Conservation (phyloP, 2,113 vertebrate species). For the Ciconia stormi region DNA sequence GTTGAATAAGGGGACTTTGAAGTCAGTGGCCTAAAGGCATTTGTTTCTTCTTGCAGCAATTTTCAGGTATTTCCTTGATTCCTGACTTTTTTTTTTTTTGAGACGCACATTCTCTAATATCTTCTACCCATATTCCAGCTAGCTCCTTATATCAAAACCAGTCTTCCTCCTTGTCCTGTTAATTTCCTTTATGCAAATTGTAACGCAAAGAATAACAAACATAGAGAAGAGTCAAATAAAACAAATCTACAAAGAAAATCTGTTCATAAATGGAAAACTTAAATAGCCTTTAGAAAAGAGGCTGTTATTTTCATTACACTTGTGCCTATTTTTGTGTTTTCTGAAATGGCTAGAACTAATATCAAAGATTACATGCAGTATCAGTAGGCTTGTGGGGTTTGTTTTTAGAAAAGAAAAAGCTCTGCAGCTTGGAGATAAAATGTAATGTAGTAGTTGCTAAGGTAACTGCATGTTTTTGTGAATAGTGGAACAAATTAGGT, state of each 20-base stretch:
- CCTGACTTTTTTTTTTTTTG: background rate
- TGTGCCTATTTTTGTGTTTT: background rate
- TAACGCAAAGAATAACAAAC: background rate
- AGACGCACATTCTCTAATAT: background rate
- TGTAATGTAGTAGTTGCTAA: slow-evolving; percentile 76
- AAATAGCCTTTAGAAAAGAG: background rate
- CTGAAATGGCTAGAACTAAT: slow-evolving; percentile 22
- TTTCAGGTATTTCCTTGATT: slow-evolving; percentile 18
- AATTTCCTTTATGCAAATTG: slow-evolving; percentile 19
- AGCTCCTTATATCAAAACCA: background rate
- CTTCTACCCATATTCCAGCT: background rate
- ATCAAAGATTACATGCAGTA: slow-evolving; percentile 29
- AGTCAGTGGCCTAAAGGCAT: slow-evolving; percentile 18
- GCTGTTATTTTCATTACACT: background rate
- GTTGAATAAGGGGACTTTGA: background rate
- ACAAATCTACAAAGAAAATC: slow-evolving; percentile 6
- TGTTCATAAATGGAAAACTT: background rate
- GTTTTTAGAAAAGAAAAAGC: slow-evolving; percentile 57
- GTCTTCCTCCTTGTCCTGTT: background rate
- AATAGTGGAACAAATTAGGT: slow-evolving; percentile 77
- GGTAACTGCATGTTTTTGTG: slow-evolving; percentile 68
- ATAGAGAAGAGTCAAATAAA: background rate
- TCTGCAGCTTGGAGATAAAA: slow-evolving; percentile 75
- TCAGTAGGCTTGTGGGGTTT: slow-evolving; percentile 36
- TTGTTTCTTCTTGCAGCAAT: slow-evolving; percentile 36